These are phyloP conservation scores for Eptesicus fuscus DNA, from an alignment of 2,113 vertebrate species.

Conservation along the genomic window DNA sequence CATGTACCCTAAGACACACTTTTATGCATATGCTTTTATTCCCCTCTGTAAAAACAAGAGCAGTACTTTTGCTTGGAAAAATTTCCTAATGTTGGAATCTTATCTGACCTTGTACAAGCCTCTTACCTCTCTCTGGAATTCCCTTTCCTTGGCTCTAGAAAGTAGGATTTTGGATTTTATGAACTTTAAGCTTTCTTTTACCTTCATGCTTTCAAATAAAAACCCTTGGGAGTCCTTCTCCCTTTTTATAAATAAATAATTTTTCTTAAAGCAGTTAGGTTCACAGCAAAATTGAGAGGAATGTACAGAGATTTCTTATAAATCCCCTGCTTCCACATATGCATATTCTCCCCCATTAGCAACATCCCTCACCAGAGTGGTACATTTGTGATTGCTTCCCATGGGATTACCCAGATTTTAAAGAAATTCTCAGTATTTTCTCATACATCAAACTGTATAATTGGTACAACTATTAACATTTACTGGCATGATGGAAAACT, in stretches of 20 bases:
- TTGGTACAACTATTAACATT: neutral
- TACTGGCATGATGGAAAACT: neutral
- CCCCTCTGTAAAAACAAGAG: neutral
- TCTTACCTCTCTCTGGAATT: neutral
- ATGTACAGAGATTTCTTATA: neutral
- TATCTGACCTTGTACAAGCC: neutral
- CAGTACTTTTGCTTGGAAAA: neutral
- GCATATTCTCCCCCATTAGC: neutral
- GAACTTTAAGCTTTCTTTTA: neutral
- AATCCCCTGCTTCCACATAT: too few relatives aligned
- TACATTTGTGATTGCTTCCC: neutral
- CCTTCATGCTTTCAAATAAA: neutral
- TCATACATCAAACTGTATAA: neutral
- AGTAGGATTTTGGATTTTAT: neutral
- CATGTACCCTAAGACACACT: neutral
- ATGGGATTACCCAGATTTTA: neutral
- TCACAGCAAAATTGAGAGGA: neutral
- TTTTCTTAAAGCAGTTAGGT: neutral
- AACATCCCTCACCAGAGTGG: neutral
- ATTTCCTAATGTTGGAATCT: neutral
- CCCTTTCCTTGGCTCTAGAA: neutral
- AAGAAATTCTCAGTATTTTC: constrained; percentile 17
- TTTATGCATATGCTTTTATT: neutral
- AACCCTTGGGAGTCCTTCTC: neutral
- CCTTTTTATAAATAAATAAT: neutral